phyloP scores from a whole-genome alignment of 2,113 vertebrate species.

The Phrynosoma platyrhinos region DNA sequence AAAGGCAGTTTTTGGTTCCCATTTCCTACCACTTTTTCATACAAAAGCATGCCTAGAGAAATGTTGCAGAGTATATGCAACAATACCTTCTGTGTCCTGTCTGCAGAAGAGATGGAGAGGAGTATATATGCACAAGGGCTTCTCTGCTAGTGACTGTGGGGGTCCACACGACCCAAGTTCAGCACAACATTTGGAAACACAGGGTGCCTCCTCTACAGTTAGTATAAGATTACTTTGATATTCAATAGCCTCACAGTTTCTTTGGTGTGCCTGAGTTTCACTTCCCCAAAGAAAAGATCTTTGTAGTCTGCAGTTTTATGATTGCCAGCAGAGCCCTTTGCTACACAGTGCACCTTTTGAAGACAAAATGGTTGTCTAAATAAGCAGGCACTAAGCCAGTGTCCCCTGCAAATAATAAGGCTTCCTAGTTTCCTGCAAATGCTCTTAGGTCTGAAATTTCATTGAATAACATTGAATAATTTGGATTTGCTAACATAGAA shows the following conservation, averaged over 20 bases:
- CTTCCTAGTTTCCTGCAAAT: neutral
- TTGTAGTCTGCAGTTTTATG: neutral
- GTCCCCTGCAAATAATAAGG: neutral
- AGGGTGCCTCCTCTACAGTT: neutral
- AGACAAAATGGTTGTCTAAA: conserved; percentile 10
- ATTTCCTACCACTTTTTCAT: conserved; percentile 45
- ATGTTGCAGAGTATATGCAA: neutral
- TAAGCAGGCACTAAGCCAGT: conserved; percentile 13
- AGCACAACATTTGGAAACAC: neutral
- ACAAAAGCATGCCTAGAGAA: neutral
- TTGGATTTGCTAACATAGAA: neutral
- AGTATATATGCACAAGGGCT: neutral
- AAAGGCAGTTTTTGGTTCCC: conserved; percentile 41
- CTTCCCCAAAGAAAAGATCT: neutral
- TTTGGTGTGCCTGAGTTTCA: fast-evolving
- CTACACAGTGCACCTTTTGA: conserved; percentile 25
- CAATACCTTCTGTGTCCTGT: neutral
- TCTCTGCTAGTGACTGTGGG: neutral
- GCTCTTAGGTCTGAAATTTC: conserved; percentile 1
- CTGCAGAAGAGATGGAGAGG: neutral
- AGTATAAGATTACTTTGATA: neutral
- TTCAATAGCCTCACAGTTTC: conserved; percentile 12
- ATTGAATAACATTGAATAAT: neutral
- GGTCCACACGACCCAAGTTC: neutral
- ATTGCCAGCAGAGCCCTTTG: neutral